Conservation (phyloP, 2,888 invertebrate genomes). For the Hydriomena furcata region DNA sequence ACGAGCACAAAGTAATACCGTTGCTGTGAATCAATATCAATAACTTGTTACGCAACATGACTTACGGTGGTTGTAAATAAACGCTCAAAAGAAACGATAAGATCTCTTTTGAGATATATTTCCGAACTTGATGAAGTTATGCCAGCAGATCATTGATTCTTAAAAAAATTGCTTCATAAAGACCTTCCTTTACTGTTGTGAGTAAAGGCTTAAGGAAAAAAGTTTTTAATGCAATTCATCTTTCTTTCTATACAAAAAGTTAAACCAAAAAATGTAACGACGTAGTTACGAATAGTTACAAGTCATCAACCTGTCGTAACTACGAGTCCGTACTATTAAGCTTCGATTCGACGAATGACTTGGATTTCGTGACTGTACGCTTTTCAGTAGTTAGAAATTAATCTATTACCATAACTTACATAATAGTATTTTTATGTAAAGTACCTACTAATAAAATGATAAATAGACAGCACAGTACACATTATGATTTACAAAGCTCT, state of each 20-base stretch:
- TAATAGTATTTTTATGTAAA: too few relatives aligned
- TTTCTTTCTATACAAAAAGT: conserved; percentile 19
- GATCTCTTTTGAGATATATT: conserved; percentile 6
- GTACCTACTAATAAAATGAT: too few relatives aligned
- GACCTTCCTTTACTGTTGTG: not conserved
- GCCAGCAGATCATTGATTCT: too few relatives aligned
- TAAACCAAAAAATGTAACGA: conserved; percentile 21
- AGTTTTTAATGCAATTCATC: conserved; percentile 10
- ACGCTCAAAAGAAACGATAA: conserved; percentile 4
- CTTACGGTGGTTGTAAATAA: too few relatives aligned
- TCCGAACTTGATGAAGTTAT: conserved; percentile 14
- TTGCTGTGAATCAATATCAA: conserved; percentile 37
- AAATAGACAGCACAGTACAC: too few relatives aligned
- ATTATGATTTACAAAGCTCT: too few relatives aligned
- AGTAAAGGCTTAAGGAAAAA: not conserved
- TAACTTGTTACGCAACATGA: conserved; percentile 44
- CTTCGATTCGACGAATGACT: conserved; percentile 8
- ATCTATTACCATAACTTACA: not conserved
- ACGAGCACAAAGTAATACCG: conserved; percentile 1
- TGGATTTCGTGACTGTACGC: conserved; percentile 16
- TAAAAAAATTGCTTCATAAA: too few relatives aligned
- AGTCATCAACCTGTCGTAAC: conserved; percentile 33
- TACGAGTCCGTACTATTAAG: conserved; percentile 12
- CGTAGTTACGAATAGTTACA: conserved; percentile 24
- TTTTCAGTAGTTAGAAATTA: conserved; percentile 12